These are phyloP conservation scores for Augochlorella aurata DNA, from an alignment of 2,888 invertebrate genomes.

Conservation along the genomic window DNA sequence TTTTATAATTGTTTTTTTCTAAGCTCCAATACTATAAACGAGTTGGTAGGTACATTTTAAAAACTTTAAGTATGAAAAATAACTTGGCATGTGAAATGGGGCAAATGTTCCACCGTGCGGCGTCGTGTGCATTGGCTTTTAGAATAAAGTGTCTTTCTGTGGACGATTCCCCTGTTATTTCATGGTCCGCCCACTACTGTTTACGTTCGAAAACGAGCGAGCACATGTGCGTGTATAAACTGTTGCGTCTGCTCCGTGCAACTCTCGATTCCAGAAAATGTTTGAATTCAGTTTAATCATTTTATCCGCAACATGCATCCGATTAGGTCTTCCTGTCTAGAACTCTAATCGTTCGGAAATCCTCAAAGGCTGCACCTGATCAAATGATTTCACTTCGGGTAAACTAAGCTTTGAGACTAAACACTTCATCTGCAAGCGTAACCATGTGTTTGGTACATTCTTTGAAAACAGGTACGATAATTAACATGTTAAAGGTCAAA, in stretches of 20 bases:
- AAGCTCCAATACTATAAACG: no score
- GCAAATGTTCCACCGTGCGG: no score
- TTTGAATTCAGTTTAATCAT: neutral
- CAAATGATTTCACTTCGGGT: neutral
- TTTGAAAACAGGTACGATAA: no score
- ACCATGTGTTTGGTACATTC: no score
- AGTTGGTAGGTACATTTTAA: no score
- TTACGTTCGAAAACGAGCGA: slow-evolving; percentile 55
- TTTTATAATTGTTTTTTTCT: no score
- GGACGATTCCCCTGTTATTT: slow-evolving; percentile 26
- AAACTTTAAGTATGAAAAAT: no score
- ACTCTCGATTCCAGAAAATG: slow-evolving; percentile 19
- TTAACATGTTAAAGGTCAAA: no score
- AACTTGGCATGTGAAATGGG: no score
- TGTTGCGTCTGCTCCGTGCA: slow-evolving; percentile 28
- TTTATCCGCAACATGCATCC: neutral
- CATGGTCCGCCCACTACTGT: slow-evolving; percentile 31
- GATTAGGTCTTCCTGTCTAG: neutral
- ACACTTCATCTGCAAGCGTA: no score
- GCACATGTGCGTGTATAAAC: slow-evolving; percentile 58
- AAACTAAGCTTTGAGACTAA: no score
- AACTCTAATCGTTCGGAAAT: neutral
- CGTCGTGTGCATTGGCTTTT: neutral
- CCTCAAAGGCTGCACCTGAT: neutral
- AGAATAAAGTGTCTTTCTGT: neutral